Percentiles rank a stretch among this genome's conserved stretches.
phyloP scores from a whole-genome alignment of 2,113 vertebrate genomes.

The Lathamus discolor region DNA sequence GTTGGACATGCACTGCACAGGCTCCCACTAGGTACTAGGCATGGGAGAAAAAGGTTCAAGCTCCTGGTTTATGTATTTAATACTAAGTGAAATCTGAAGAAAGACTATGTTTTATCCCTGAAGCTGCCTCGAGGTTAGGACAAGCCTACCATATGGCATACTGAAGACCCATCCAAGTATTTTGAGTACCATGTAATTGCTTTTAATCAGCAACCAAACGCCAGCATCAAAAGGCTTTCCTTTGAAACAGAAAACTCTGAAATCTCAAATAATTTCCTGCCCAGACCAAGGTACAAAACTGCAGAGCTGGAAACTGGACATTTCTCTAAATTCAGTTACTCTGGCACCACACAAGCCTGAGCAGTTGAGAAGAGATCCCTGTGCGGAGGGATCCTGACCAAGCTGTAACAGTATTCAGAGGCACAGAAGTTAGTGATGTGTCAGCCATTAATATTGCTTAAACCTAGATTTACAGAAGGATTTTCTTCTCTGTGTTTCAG shows the following conservation, averaged over 20 bases:
- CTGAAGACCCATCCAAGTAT: not conserved
- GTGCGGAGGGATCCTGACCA: not conserved
- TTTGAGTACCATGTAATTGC: not conserved
- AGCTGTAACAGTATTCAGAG: not conserved
- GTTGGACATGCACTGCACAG: not conserved
- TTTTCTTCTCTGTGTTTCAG: not conserved
- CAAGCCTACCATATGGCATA: not conserved
- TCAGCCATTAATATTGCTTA: conserved; percentile 41
- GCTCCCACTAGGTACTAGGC: not conserved
- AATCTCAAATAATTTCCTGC: not conserved
- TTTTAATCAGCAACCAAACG: conserved; percentile 15
- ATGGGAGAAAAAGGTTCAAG: not conserved
- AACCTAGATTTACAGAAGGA: conserved; percentile 11
- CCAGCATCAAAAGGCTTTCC: not conserved
- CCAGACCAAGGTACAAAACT: not conserved
- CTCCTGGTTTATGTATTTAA: not conserved
- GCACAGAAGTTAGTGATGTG: not conserved
- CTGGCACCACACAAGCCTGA: not conserved
- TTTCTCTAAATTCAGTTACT: not conserved
- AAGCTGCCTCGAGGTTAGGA: not conserved
- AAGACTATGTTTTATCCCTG: not conserved
- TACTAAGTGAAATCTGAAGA: not conserved
- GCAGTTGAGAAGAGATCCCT: not conserved
- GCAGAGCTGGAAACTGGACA: not conserved
- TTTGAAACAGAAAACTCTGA: not conserved